Evolutionary conservation across 37 sponge, comb jelly and placozoan species (phyloP), one percentile per base, ranked within the genome.

Genomic region (Mnemiopsis leidyi): DNA sequence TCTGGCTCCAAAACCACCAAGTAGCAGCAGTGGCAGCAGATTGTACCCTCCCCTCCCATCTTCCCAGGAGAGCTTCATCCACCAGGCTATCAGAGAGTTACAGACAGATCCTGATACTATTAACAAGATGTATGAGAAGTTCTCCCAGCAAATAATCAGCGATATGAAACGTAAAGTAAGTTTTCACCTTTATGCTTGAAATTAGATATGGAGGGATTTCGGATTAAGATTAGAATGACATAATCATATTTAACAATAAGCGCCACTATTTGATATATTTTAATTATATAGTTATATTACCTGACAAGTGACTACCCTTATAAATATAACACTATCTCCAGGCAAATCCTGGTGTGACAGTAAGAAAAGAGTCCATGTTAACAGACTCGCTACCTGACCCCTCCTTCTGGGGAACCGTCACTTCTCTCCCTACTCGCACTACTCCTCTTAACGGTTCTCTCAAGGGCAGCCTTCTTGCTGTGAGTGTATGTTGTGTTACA

Each of bases 51-150:
- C 35, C 32, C 82, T 79, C 2, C 82, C 82, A 18, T 5, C 37
- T 2, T 79, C 82, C 5, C 36, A 79, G 82, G 82, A 79, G 37
- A 36, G 23, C 3, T 79, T 79, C 36, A 32, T 79, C 20, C 37
- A 79, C 9, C 31, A 18, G 35, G 82, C 82, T 79, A 36, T 29
- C 36, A 32, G 82, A 36, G 82, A 79, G 23, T 33, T 79, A 36
- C 1, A 35, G 37, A 9, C 33, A 20, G 82, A 79, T 31, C 82
- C 82, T 36, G 82, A 79, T 16, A 20, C 23, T 31, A 35, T 79
- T 1, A 79, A 35, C 37, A 79, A 31, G 82, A 79, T 79, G 82
- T 79, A 29, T 79, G 82, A 79, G 37, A 79, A 33, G 82, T 79
- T 79, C 82, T 79, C 82, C 21, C 82, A 33, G 36, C 33, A 79